Evolutionary conservation across 2,888 invertebrate genomes (phyloP).

Genomic region (Andrena marginata): DNA sequence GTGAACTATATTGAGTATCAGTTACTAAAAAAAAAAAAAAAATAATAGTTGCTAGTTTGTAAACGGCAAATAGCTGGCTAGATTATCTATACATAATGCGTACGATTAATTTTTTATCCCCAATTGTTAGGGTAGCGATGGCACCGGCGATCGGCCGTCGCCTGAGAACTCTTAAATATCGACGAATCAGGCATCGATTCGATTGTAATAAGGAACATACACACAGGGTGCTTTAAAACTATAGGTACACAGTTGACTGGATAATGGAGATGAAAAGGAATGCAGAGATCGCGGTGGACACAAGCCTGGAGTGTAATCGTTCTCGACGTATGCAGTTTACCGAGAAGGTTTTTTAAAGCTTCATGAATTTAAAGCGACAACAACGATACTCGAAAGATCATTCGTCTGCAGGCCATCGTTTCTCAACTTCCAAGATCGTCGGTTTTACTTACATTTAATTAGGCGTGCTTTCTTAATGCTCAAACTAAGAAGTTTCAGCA

Average conservation of each 20-base stretch:
- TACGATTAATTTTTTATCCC: slow-evolving; percentile 80
- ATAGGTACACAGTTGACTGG: not conserved
- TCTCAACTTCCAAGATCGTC: too few species aligned
- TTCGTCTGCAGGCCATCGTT: too few species aligned
- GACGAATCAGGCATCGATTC: slow-evolving; percentile 58
- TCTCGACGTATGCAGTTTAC: not conserved
- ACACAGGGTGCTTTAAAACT: not conserved
- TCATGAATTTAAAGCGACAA: too few species aligned
- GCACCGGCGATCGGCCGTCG: slow-evolving; percentile 51
- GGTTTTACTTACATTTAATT: too few species aligned
- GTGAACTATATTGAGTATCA: slow-evolving; percentile 79
- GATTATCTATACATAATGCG: slow-evolving; percentile 77
- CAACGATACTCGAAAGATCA: too few species aligned
- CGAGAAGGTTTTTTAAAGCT: too few species aligned
- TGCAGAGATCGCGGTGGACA: not conserved
- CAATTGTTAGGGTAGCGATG: slow-evolving; percentile 77
- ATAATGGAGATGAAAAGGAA: not conserved
- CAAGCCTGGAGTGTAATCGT: not conserved
- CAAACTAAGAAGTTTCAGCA: too few species aligned
- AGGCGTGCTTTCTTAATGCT: too few species aligned
- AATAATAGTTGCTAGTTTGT: slow-evolving; percentile 79
- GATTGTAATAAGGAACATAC: slow-evolving; percentile 34
- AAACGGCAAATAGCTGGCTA: slow-evolving; percentile 80
- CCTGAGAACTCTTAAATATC: slow-evolving; percentile 63
- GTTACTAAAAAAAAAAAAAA: slow-evolving; percentile 71